Base-by-base conservation (phyloP, 2,888 invertebrate species). In the Rugalucina vietnamica region DNA sequence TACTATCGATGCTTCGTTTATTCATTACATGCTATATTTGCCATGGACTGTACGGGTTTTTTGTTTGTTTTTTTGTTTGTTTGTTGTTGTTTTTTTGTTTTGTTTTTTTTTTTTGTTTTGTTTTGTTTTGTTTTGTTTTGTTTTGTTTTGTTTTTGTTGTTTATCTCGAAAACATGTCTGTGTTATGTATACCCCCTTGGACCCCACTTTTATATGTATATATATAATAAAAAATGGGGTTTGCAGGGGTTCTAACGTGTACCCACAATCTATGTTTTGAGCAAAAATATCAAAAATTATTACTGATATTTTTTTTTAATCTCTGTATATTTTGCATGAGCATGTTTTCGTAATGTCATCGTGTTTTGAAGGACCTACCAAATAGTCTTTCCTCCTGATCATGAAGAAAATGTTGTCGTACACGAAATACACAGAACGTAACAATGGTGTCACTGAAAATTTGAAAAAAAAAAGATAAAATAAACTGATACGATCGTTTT, bases 351-450 rank as follows among this genome's bases (percentile, higher is more conserved):
- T 4, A 4, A 54, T 5, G 21, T 54, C 4, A 18, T 24, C 5
- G 5, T 18, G 5, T 54, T 4, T 24, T 54, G 54, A 54, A 54
- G 8, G 4, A 29, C 60, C 29, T 27, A 60, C 94, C 90, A 90
- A 74, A 89, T 91, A 94, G 69, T 93, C 93, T 81, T 90, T 81
- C 74, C 94, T 85, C 82, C 93, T 94, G 70, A 94, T 74, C 8
- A 93, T 89, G 85, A 94, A 94, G 82, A 91, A 93, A 27, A 93
- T 70, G 50, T 92, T 92, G 78, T 94, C 94, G n/a, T 89, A 82
- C 39, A 94, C 93, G 87, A 94, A 94, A 81, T 94, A 94, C 1
- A 94, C 79, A 1, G 94, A 94, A 49, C 94, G 88, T 34, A 94
- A 91, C 10, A 93, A 76, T 4, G 94, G 93, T 14, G 94, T 94